Evolutionary conservation across 1,140 invertebrate genomes (phyloP).

Genomic region (Trichoplusia ni): DNA sequence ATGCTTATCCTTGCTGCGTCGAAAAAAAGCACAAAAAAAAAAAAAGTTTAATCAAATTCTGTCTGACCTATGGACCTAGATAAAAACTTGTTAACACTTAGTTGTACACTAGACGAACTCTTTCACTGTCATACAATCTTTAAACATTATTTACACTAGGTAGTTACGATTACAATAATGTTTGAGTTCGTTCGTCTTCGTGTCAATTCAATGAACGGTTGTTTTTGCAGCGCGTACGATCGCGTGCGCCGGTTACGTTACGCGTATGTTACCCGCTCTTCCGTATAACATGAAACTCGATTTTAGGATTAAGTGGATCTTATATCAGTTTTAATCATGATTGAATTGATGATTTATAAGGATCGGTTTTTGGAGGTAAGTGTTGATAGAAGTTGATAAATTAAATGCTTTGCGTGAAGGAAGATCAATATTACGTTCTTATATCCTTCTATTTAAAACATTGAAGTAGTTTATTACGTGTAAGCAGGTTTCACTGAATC

Average conservation of each 20-base stretch:
- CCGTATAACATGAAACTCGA: conserved; percentile 14
- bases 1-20: no score
- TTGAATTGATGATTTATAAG: not conserved
- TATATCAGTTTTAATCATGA: not conserved
- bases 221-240: conserved; percentile 20
- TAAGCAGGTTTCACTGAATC: no score
- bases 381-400: no score
- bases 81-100: no score
- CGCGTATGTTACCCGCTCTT: conserved; percentile 4
- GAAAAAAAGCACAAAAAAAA: no score
- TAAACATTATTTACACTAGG: not conserved
- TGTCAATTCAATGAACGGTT: conserved; percentile 26
- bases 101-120: no score
- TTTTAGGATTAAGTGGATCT: conserved; percentile 1
- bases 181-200: conserved; percentile 4
- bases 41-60: no score
- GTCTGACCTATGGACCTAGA: no score
- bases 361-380: not conserved
- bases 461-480: no score
- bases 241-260: conserved; percentile 26
- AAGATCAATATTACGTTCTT: no score
- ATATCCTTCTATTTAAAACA: no score
- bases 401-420: no score
- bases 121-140: not conserved
- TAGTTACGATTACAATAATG: not conserved